These are phyloP conservation scores for Dicaeum eximium DNA, from an alignment of 2,113 vertebrate species.

Conservation along the genomic window DNA sequence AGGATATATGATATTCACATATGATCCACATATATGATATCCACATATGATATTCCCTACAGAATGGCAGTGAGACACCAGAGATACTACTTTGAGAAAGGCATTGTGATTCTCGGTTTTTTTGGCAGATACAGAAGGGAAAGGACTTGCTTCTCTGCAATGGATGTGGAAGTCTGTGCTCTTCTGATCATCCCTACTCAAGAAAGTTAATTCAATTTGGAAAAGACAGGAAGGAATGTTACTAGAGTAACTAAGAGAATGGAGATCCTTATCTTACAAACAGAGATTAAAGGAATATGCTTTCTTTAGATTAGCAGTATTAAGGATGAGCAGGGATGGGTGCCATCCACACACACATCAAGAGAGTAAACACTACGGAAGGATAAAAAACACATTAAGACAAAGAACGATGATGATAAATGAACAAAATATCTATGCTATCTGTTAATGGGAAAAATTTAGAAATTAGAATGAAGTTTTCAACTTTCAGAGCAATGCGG, in stretches of 20 bases:
- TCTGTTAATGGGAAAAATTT: background rate
- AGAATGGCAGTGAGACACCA: background rate
- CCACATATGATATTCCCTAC: background rate
- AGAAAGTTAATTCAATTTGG: background rate
- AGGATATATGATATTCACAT: too few relatives aligned
- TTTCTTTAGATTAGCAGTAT: background rate
- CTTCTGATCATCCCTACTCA: background rate
- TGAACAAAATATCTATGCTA: background rate
- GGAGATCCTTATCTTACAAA: background rate
- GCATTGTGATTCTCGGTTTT: background rate
- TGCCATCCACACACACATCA: background rate
- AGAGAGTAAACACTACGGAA: background rate
- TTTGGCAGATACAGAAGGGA: background rate
- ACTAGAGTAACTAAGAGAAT: background rate
- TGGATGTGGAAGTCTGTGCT: background rate
- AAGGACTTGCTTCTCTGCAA: background rate
- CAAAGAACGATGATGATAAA: background rate
- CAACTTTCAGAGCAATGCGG: accelerated
- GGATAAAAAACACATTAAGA: background rate
- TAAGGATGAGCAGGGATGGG: background rate
- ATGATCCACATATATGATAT: too few relatives aligned
- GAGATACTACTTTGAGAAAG: background rate
- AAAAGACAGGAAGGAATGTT: background rate
- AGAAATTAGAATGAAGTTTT: background rate
- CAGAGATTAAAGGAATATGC: background rate